Percentiles rank a stretch among this genome's conserved stretches.
phyloP scores from a whole-genome alignment of 1,140 invertebrate species.

The Oryzaephilus surinamensis region DNA sequence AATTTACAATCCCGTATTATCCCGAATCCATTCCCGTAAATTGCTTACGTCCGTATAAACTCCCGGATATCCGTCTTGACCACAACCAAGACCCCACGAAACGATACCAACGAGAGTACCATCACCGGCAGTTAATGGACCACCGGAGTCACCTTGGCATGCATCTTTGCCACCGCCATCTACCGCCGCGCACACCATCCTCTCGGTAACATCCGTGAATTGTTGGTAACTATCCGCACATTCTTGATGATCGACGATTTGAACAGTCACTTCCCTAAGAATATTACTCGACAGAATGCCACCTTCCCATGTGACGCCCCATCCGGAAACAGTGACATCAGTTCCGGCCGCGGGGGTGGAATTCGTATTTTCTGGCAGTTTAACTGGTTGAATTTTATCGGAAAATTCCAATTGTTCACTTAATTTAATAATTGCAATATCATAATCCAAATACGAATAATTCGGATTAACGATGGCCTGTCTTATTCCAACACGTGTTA shows the following conservation, averaged over 20 bases:
- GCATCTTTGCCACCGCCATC: constrained; percentile 42
- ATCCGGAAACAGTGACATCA: constrained; percentile 40
- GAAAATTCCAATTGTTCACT: constrained; percentile 20
- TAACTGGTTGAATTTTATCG: constrained; percentile 27
- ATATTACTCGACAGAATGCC: neutral
- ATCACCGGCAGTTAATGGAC: constrained; percentile 7
- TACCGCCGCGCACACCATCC: constrained; percentile 44
- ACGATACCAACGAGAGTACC: constrained; percentile 40
- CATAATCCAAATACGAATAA: constrained; percentile 1
- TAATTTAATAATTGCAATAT: constrained; percentile 17
- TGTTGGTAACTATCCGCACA: constrained; percentile 20
- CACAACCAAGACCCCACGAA: constrained; percentile 48
- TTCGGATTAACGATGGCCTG: neutral
- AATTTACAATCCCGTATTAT: constrained; percentile 9
- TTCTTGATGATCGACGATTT: constrained; percentile 10
- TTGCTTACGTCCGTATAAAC: constrained; percentile 34
- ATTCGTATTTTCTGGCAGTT: constrained; percentile 15
- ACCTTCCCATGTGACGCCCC: constrained; percentile 35
- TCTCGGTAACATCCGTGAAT: constrained; percentile 20
- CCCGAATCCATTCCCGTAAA: constrained; percentile 13
- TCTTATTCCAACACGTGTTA: neutral
- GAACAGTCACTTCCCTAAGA: constrained; percentile 13
- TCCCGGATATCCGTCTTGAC: constrained; percentile 41
- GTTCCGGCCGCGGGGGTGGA: constrained; percentile 28
- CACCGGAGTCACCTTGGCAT: constrained; percentile 32